Base-by-base conservation (phyloP, 1,140 invertebrate genomes). In the Drosophila bipectinata region DNA sequence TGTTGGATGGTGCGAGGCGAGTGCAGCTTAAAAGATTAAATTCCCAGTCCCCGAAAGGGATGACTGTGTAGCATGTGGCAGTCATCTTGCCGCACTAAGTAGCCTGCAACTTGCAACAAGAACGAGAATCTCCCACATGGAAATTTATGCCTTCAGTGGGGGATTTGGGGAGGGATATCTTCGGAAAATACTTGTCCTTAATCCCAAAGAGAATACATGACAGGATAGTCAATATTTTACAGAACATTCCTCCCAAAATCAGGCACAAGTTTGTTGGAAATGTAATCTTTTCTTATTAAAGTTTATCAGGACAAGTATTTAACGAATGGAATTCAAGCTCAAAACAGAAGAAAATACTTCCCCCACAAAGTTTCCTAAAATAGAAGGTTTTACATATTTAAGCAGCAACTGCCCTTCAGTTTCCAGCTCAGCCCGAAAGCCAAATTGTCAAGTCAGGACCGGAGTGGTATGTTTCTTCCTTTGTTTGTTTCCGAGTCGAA, bases 21-120 rank as follows among this genome's bases (percentile, higher is more conserved):
- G 80, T 84, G 82, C 81, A 85, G 81, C 81, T 85, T 85, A 85
- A 87, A 82, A 85, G 81, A 85, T 85, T 85, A 87, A 87, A 75
- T 72, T 87, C 49, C 53, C 18, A 52, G 68, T 24, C 52, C 58
- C 28, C 59, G 32, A 28, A 30, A n/a, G 15, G 37, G 32, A 32
- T 51, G 53, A 44, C 14, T 15, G 41, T 60, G 57, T 18, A 57
- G 9, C 69, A 74, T 73, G 56, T 76, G 73, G 66, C 77, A 72
- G 15, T 7, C 44, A 21, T 67, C 60, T 69, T 55, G 64, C 32
- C 77, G 60, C 82, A 59, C 51, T 81, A 87, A 85, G 81, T 87
- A 77, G 82, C 73, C 68, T 28, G 5, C 6, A 58, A 39, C 77
- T 84, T 84, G 32, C 71, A 71, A 76, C 71, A 47, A 44, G 52